Evolutionary conservation across 2,888 invertebrate species (phyloP), one percentile per base, ranked within the genome.

Genomic region (Dynastes tityus): DNA sequence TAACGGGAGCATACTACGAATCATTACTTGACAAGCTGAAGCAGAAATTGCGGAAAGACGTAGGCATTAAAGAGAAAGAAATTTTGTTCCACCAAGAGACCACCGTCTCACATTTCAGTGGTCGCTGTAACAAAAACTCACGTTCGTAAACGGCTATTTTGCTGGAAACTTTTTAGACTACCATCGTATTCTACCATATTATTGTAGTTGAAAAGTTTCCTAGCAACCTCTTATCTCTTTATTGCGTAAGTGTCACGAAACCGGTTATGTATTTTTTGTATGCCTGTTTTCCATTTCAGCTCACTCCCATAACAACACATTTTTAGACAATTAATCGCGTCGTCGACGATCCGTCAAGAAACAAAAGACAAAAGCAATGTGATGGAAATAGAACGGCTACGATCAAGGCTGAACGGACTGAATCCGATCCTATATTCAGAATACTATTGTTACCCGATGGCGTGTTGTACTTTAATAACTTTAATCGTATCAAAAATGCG

Each of bases 281-380:
- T 16, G 70, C 53, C 70, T 55, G n/a, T 16, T 70, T 70, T 70
- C 53, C 13, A 70, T 53, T 70, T 29, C 70, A 70, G 32, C 53
- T 70, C 70, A n/a, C 49, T 53, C 53, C 51, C 32, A 37, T 27
- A 51, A 29, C n/a, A 51, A 9, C 68, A 70, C 55, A 70, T 37
- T 5, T 53, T 70, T 53, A 70, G 53, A 70, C 70, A 70, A 70
- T 70, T 70, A 70, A 70, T 53, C 55, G 55, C 53, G 70, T 70
- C 70, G 70, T 55, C 70, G 70, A 51, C 70, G 68, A 70, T 55
- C 53, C 53, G 70, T 70, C 70, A 70, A 70, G 70, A 70, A 32
- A 70, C 70, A 70, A 53, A 70, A 70, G 70, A 70, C 70, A 55
- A 70, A 70, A 53, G 32, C 53, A 70, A 53, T 55, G 32, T 70